phyloP scores from a whole-genome alignment of 1,140 invertebrate species.

The Lepidurus couesii region DNA sequence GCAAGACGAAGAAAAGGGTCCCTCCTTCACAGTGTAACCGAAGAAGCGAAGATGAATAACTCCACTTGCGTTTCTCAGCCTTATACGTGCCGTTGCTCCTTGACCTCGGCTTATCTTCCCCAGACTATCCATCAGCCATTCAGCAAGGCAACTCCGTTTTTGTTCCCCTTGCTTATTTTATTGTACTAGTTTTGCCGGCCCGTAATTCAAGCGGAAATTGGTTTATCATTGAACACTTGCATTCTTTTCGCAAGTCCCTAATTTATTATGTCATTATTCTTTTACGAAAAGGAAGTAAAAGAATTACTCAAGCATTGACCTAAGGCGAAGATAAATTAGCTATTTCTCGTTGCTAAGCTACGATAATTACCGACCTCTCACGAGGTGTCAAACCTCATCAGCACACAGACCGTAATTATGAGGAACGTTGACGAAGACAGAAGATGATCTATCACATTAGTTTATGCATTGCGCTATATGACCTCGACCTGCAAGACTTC shows the following conservation, averaged over 20 bases:
- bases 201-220: no score
- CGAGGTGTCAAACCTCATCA: constrained; percentile 18
- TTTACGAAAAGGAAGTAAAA: neutral
- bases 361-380: neutral
- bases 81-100: neutral
- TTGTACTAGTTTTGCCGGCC: no score
- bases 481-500: neutral
- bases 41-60: neutral
- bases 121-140: neutral
- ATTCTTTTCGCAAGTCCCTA: neutral
- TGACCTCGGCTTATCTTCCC: neutral
- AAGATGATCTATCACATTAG: constrained; percentile 1
- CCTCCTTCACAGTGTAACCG: neutral
- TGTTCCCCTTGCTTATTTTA: neutral
- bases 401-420: neutral
- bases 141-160: neutral
- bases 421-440: constrained; percentile 3
- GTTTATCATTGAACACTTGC: no score
- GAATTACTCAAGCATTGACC: neutral
- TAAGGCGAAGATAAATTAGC: neutral
- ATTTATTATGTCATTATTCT: neutral
- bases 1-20: neutral
- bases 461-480: neutral
- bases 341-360: constrained; percentile 22
- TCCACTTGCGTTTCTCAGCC: neutral